These are phyloP conservation scores for Euura lappo DNA, from an alignment of 1,140 invertebrate species.

Conservation along the genomic window DNA sequence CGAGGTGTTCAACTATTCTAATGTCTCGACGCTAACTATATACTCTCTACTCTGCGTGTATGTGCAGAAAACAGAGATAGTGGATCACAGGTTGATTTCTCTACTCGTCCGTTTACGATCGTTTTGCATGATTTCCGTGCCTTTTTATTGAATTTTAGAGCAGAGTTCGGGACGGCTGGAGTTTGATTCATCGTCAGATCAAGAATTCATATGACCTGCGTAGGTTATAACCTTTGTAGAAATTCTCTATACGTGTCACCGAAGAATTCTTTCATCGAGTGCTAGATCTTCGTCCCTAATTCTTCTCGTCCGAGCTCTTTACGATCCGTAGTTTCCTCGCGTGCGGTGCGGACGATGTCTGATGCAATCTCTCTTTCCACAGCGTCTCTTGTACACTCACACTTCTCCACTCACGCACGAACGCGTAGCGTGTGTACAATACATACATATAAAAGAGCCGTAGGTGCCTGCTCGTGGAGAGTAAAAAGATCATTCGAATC, in stretches of 20 bases:
- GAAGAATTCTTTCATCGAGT: neutral
- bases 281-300: neutral
- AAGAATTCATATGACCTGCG: neutral
- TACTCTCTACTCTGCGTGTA: too few species aligned
- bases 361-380: conserved; percentile 2
- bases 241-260: neutral
- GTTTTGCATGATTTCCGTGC: too few species aligned
- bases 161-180: neutral
- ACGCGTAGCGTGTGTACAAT: neutral
- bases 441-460: neutral
- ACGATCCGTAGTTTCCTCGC: conserved; percentile 2
- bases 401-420: neutral
- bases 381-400: neutral
- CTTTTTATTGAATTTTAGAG: too few species aligned
- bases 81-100: too few species aligned
- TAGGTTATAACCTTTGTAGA: neutral
- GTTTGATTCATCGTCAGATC: neutral
- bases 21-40: too few species aligned
- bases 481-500: conserved; percentile 3
- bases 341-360: neutral
- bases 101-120: too few species aligned
- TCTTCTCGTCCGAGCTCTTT: neutral
- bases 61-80: too few species aligned
- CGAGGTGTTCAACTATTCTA: too few species aligned
- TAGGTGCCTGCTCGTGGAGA: neutral